These are phyloP conservation scores for Drosophila arizonae DNA, from an alignment of 1,140 invertebrate genomes.

Conservation along the genomic window DNA sequence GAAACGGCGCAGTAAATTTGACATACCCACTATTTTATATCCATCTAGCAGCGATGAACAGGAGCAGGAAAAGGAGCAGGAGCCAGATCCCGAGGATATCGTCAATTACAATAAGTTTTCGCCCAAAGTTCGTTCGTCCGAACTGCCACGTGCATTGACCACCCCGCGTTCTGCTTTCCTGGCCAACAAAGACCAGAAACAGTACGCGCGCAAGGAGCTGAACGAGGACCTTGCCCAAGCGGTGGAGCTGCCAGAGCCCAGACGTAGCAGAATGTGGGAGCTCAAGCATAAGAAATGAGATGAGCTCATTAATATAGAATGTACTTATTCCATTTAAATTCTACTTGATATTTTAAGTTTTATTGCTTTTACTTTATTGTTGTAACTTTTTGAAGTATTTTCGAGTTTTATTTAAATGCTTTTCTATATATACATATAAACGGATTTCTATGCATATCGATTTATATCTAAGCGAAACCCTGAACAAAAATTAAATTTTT, in stretches of 20 bases:
- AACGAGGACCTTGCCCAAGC: background rate
- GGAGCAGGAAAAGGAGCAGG: slow-evolving; percentile 14
- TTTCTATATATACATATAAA: too few relatives aligned
- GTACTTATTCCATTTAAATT: background rate
- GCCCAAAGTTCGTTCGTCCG: slow-evolving; percentile 44
- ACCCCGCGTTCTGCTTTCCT: background rate
- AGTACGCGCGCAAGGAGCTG: background rate
- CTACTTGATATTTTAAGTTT: background rate
- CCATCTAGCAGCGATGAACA: background rate
- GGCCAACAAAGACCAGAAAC: background rate
- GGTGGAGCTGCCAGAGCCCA: slow-evolving; percentile 10
- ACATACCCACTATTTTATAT: background rate
- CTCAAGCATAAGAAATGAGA: slow-evolving; percentile 2
- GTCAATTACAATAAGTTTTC: slow-evolving; percentile 40
- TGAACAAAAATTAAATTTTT: too few relatives aligned
- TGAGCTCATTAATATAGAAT: background rate
- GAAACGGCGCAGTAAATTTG: slow-evolving; percentile 1
- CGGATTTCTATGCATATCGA: too few relatives aligned
- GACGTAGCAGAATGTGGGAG: slow-evolving; percentile 23
- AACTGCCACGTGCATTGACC: slow-evolving; percentile 1
- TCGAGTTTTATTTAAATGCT: background rate
- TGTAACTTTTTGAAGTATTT: slow-evolving; percentile 2
- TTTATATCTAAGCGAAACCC: too few relatives aligned
- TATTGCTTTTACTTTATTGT: background rate
- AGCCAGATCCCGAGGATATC: slow-evolving; percentile 22